These are phyloP conservation scores for Tethea ocularis DNA, from an alignment of 2,888 invertebrate species.

Conservation along the genomic window DNA sequence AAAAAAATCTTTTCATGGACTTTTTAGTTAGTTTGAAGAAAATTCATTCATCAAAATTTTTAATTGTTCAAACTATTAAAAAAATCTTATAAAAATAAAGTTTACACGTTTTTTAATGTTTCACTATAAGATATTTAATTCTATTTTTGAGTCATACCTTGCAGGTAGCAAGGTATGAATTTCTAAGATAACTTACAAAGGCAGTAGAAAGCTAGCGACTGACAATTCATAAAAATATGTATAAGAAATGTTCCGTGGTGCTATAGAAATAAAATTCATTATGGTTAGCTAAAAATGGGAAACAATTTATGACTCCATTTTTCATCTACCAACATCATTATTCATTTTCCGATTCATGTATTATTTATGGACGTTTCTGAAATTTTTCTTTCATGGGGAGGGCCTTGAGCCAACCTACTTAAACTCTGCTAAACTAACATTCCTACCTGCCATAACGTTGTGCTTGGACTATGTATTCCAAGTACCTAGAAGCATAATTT, in stretches of 20 bases:
- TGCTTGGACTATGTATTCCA: not conserved
- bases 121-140: not conserved
- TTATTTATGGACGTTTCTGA: not conserved
- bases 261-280: not conserved
- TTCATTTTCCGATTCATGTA: not conserved
- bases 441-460: not conserved
- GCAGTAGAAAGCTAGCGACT: not conserved
- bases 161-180: not conserved
- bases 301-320: not conserved
- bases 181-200: not conserved
- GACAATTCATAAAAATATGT: not conserved
- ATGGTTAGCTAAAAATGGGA: not conserved
- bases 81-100: too few relatives aligned
- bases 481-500: too few relatives aligned
- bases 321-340: conserved; percentile 3
- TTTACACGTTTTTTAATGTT: too few relatives aligned
- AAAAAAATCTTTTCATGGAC: too few relatives aligned
- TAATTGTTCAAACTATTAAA: too few relatives aligned
- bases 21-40: too few relatives aligned
- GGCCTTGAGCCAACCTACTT: not conserved
- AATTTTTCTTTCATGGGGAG: not conserved
- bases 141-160: not conserved
- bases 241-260: not conserved
- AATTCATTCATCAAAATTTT: too few relatives aligned
- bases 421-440: not conserved